Conservation (phyloP, 1,140 invertebrate species). For the Pseudomyrmex cubaensis region DNA sequence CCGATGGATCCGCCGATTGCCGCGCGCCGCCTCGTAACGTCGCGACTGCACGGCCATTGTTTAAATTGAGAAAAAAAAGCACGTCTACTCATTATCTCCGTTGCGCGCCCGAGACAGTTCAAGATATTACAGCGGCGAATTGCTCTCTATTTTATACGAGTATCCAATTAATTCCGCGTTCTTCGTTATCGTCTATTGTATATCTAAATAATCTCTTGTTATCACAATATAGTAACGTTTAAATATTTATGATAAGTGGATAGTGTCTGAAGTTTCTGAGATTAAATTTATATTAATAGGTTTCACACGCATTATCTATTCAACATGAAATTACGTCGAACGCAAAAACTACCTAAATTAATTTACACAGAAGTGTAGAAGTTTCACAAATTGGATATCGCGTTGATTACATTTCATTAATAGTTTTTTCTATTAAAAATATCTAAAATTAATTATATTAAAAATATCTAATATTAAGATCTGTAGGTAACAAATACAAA, state of each 20-base stretch:
- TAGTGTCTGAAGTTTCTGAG: neutral
- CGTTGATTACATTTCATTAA: too few species aligned
- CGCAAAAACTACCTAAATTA: neutral
- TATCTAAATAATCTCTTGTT: slow-evolving; percentile 25
- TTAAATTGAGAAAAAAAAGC: slow-evolving; percentile 3
- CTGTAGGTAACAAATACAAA: too few species aligned
- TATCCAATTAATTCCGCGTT: slow-evolving; percentile 39
- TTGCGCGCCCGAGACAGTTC: slow-evolving; percentile 10
- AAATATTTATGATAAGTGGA: neutral
- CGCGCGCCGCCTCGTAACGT: slow-evolving; percentile 11
- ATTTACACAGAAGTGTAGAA: too few species aligned
- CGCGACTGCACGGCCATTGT: slow-evolving; percentile 16
- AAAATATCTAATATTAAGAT: too few species aligned
- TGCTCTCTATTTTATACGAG: slow-evolving; percentile 7
- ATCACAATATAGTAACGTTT: slow-evolving; percentile 5
- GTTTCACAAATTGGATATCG: too few species aligned
- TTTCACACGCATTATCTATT: neutral
- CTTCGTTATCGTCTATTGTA: slow-evolving; percentile 31
- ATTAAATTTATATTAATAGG: slow-evolving; percentile 6
- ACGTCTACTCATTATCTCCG: slow-evolving; percentile 29
- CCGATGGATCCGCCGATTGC: slow-evolving; percentile 44
- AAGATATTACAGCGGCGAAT: slow-evolving; percentile 22
- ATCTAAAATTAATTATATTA: neutral
- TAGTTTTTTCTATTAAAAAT: neutral
- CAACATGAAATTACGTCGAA: neutral